These are phyloP conservation scores for Atrina japonica DNA, from an alignment of 2,888 invertebrate genomes.

Conservation along the genomic window DNA sequence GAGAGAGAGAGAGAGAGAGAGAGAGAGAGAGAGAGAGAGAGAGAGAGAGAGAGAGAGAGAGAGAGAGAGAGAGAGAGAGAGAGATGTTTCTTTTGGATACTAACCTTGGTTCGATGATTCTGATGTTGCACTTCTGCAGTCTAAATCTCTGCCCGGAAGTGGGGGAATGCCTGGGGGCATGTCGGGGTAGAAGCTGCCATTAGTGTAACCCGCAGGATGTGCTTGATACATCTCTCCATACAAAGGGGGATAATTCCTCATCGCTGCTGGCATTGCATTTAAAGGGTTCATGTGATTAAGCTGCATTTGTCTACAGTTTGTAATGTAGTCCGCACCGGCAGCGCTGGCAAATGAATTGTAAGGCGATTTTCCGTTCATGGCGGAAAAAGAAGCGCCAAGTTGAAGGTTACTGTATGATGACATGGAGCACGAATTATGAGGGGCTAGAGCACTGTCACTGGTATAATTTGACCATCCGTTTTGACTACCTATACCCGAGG, in stretches of 20 bases:
- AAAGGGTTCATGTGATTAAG: constrained; percentile 71
- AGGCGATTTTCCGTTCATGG: constrained; percentile 71
- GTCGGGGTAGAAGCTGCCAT: constrained; percentile 75
- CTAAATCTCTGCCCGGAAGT: constrained; percentile 72
- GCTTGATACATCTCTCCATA: constrained; percentile 76
- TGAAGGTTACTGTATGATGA: constrained; percentile 73
- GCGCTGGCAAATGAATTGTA: constrained; percentile 70
- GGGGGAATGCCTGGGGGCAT: constrained; percentile 74
- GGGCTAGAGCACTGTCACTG: constrained; percentile 62
- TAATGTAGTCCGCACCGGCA: constrained; percentile 70
- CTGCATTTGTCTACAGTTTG: constrained; percentile 75
- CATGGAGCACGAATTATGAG: constrained; percentile 75
- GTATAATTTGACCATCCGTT: constrained; percentile 74
- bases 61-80: too few relatives aligned
- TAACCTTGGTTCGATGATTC: constrained; percentile 72
- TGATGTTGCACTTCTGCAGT: constrained; percentile 70
- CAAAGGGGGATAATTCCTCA: constrained; percentile 72
- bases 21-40: too few relatives aligned
- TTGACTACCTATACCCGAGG: constrained; percentile 68
- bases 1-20: too few relatives aligned
- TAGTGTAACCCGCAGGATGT: constrained; percentile 71
- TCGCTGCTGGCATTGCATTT: constrained; percentile 67
- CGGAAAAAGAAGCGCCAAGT: constrained; percentile 70
- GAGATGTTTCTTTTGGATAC: constrained; percentile 14
- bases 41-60: too few relatives aligned